These are phyloP conservation scores for Thamnophis elegans DNA, from an alignment of 2,797 vertebrate species.

Conservation along the genomic window DNA sequence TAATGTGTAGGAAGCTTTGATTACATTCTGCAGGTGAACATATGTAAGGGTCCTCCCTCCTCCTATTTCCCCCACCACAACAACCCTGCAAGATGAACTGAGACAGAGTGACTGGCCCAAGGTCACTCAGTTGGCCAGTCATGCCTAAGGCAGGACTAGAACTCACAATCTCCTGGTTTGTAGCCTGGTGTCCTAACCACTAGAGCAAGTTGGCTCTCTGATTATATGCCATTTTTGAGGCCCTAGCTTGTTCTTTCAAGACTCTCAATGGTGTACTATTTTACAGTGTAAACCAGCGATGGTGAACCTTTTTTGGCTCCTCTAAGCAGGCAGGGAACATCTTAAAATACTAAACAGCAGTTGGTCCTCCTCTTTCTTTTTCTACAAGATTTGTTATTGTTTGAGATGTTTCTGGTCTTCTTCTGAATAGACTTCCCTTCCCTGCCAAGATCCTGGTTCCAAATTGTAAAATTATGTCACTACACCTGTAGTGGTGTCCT, in stretches of 20 bases:
- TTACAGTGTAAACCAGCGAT: too few relatives aligned
- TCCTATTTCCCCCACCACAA: neutral
- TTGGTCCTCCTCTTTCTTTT: neutral
- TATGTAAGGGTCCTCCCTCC: neutral
- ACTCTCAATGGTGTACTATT: neutral
- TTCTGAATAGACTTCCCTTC: neutral
- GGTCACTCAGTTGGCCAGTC: neutral
- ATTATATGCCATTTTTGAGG: neutral
- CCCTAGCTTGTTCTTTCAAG: neutral
- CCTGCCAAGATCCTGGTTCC: neutral
- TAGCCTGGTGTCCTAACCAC: neutral
- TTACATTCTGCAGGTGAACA: neutral
- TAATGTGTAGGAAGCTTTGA: neutral
- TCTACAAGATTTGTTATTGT: neutral
- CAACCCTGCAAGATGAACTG: neutral
- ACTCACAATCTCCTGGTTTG: neutral
- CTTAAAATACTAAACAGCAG: neutral
- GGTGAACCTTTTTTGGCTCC: too few relatives aligned
- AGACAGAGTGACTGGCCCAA: neutral
- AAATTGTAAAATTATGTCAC: neutral
- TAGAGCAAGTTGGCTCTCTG: neutral
- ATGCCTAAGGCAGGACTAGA: neutral
- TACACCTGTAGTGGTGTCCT: neutral
- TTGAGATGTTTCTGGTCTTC: neutral
- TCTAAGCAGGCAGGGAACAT: neutral